Base-by-base conservation (phyloP, 2,797 vertebrate species). In the Urosaurus nigricauda region DNA sequence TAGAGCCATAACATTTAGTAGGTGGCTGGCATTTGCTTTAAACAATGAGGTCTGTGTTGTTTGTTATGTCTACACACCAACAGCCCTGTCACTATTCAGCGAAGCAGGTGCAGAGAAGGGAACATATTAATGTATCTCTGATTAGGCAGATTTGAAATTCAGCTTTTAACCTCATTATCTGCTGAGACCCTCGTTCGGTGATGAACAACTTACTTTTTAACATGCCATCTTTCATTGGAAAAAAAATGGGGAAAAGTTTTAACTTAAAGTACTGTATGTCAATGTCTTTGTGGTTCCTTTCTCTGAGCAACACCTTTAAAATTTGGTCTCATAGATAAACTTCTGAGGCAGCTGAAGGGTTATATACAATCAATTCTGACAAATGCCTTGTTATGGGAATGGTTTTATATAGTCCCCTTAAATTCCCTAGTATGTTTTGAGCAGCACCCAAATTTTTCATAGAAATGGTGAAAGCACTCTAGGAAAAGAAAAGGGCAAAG, bases 1-100 rank as follows among this genome's bases (percentile, higher is more conserved):
- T 70, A 53, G 56, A 21, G 82, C 56, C 73, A 78, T 85, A 90
- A 89, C 88, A 83, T 84, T 83, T 77, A 90, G 79, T 73, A 68
- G 86, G 65, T 85, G 60, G n/a, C 88, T 75, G 12, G 71, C 43
- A 79, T 74, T 40, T 43, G 11, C 58, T 86, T 85, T 47, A 83
- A 73, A 86, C 88, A 85, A 90, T 7, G 24, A 32, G 16, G 24
- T 0, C 32, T 17, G 37, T 37, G 80, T 80, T 80, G 47, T 37
- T 87, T 32, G 8, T 3, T 60, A 29, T 84, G 53, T 71, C 17
- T 84, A 24, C 65, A 5, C 17, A 70, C 16, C 43, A 35, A 53
- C 13, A 32, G 70, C 16, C 3, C 17, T 70, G n/a, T 70, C 68
- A 19, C 40, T 19, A 71, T 84, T 35, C 19, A 51, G 21, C 8